Conservation (phyloP, 2,113 vertebrate species). For the Mormyrus lacerda region DNA sequence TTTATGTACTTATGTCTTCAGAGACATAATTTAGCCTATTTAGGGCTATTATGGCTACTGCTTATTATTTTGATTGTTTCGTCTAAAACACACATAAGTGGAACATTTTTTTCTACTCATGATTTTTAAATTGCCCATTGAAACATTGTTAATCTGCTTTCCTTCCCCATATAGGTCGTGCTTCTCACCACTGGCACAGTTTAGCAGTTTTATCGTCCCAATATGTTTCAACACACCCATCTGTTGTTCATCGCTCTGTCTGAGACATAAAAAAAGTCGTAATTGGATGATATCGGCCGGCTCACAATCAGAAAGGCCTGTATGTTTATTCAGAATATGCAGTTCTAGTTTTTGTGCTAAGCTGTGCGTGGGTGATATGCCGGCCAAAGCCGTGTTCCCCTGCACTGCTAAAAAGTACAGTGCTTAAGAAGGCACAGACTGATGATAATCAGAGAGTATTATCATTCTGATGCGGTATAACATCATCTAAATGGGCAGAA, state of each 20-base stretch:
- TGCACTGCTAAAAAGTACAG: neutral
- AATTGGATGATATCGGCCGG: neutral
- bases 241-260: conserved; percentile 18
- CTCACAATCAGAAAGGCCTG: neutral
- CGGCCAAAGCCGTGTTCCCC: neutral
- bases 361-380: neutral
- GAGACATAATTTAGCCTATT: conserved; percentile 25
- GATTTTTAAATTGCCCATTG: conserved; percentile 35
- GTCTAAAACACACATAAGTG: conserved; percentile 39
- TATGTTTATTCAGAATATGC: neutral
- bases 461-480: neutral
- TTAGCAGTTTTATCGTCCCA: conserved; percentile 18
- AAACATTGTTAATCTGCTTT: neutral
- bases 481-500: neutral
- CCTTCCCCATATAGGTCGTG: conserved; percentile 9
- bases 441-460: neutral
- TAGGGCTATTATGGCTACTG: conserved; percentile 18
- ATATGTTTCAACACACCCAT: conserved; percentile 22
- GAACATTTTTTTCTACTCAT: conserved; percentile 27
- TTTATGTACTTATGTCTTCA: conserved; percentile 28
- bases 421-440: neutral
- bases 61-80: conserved; percentile 30
- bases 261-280: neutral
- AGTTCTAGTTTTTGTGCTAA: neutral
- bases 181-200: conserved; percentile 21